These are phyloP conservation scores for Callopanchax toddi DNA, from an alignment of 2,113 vertebrate genomes.

Conservation along the genomic window DNA sequence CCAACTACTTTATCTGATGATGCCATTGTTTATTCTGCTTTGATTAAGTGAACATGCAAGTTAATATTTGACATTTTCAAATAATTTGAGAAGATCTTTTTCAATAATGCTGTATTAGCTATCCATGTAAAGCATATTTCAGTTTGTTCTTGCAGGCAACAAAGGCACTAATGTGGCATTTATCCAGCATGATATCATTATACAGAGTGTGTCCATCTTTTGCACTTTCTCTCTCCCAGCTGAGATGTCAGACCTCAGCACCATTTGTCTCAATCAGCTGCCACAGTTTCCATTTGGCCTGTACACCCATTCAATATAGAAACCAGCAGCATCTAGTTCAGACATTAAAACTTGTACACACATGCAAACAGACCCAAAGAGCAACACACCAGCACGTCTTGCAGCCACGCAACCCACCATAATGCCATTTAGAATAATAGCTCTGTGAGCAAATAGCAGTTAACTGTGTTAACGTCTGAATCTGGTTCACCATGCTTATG, in stretches of 20 bases:
- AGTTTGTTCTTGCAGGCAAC: conserved; percentile 32
- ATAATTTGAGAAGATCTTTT: conserved; percentile 16
- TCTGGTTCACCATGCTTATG: conserved; percentile 57
- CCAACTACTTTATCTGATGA: conserved; percentile 59
- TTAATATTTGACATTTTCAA: conserved; percentile 37
- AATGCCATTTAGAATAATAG: conserved; percentile 81
- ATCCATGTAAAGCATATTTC: conserved; percentile 34
- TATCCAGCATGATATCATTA: conserved; percentile 66
- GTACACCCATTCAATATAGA: conserved; percentile 65
- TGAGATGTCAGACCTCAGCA: conserved; percentile 54
- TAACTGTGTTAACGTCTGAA: conserved; percentile 76
- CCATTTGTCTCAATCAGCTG: conserved; percentile 75
- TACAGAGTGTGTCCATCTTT: conserved; percentile 56
- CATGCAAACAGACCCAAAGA: conserved; percentile 24
- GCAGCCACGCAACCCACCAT: conserved; percentile 61
- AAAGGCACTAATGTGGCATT: conserved; percentile 61
- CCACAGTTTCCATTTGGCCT: conserved; percentile 64
- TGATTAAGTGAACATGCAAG: conserved; percentile 15
- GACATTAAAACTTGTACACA: conserved; percentile 56
- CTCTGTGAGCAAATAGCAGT: conserved; percentile 76
- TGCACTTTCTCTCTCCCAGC: conserved; percentile 43
- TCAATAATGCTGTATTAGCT: background rate
- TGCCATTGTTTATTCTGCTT: conserved; percentile 36
- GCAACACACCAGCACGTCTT: conserved; percentile 41
- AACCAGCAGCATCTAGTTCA: conserved; percentile 57